Conservation (phyloP, 2,113 vertebrate species). For the Corynorhinus townsendii region DNA sequence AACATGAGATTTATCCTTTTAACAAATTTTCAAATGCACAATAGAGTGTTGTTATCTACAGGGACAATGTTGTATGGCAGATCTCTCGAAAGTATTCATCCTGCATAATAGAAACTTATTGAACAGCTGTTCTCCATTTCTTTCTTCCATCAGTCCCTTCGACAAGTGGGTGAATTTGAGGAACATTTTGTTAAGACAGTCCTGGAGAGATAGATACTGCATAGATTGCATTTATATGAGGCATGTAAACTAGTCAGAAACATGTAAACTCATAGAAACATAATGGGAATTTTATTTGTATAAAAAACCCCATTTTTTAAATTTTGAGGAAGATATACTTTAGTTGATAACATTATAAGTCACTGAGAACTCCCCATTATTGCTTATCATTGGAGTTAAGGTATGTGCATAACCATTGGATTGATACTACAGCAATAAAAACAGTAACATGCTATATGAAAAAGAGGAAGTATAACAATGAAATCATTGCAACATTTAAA, state of each 20-base stretch:
- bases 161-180: neutral
- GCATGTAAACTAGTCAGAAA: neutral
- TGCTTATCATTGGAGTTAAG: fast-evolving
- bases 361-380: neutral
- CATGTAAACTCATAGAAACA: neutral
- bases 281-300: neutral
- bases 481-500: neutral
- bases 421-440: neutral
- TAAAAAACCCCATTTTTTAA: neutral
- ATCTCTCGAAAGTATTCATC: neutral
- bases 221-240: neutral
- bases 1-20: neutral
- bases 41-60: neutral
- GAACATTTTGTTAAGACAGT: neutral
- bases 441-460: neutral
- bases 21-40: neutral
- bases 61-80: fast-evolving
- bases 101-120: neutral
- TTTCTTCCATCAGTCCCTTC: fast-evolving
- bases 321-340: neutral
- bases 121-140: neutral
- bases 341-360: neutral
- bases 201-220: neutral
- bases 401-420: fast-evolving
- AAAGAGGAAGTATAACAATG: neutral